Percentiles rank a stretch among this genome's conserved stretches.
These are phyloP conservation scores for Antrozous pallidus DNA, from an alignment of 2,797 vertebrate genomes.

Conservation along the genomic window DNA sequence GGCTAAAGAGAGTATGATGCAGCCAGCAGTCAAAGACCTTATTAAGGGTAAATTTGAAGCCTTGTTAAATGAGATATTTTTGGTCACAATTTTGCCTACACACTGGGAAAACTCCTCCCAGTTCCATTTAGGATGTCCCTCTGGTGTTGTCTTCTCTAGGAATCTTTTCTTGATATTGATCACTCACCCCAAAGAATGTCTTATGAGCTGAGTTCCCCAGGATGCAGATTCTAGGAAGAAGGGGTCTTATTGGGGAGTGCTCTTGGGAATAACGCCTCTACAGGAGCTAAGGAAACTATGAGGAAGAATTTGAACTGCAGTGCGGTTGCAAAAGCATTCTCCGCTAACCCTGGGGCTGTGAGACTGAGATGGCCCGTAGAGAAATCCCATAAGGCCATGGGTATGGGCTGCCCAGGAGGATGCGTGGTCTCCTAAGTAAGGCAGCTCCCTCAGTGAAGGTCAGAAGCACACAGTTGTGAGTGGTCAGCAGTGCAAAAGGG, in stretches of 20 bases:
- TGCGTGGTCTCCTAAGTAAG: background rate
- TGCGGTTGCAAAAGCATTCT: background rate
- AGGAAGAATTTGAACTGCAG: background rate
- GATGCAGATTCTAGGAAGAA: background rate
- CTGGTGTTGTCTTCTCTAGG: background rate
- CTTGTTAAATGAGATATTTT: background rate
- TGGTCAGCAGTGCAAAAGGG: background rate
- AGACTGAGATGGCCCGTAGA: background rate
- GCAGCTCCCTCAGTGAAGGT: background rate
- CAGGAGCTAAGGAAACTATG: background rate
- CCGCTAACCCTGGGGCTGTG: background rate
- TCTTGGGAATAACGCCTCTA: background rate
- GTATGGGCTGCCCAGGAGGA: background rate
- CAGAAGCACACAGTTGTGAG: background rate
- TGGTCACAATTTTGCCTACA: background rate
- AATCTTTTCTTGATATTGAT: background rate
- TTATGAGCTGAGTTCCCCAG: background rate
- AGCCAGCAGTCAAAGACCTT: background rate
- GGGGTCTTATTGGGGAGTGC: background rate
- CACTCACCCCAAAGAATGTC: background rate
- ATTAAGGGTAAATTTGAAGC: background rate
- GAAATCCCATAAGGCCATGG: rapidly evolving
- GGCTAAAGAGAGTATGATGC: background rate
- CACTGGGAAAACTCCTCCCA: background rate
- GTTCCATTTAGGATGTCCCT: background rate